phyloP scores from a whole-genome alignment of 30 jellyfish, hydroid and myxozoan species.

The Mastigias papua region DNA sequence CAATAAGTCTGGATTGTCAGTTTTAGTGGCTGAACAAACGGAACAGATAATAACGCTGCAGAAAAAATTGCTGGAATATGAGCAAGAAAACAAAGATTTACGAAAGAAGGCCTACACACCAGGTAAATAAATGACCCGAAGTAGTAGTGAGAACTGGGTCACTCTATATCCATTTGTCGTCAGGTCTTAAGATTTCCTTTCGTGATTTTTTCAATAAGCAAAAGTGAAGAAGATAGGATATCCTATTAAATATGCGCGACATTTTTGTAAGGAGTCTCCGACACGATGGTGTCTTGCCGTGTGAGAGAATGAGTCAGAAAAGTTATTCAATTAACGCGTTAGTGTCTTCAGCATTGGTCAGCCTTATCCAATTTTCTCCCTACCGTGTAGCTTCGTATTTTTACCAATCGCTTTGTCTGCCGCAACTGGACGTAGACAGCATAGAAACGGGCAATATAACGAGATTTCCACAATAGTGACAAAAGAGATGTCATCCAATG shows the following conservation, averaged over 20 bases:
- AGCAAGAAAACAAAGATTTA: slow-evolving; percentile 41
- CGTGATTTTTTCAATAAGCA: not conserved
- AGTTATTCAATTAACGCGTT: not conserved
- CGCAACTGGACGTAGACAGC: not conserved
- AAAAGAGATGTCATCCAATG: not conserved
- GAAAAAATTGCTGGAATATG: slow-evolving; percentile 51
- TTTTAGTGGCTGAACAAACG: slow-evolving; percentile 66
- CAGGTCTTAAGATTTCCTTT: not conserved
- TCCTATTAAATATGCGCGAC: not conserved
- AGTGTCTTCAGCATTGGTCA: not conserved
- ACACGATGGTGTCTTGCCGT: not conserved
- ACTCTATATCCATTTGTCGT: not conserved
- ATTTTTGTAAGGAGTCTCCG: not conserved
- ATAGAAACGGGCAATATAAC: not conserved
- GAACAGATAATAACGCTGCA: slow-evolving; percentile 60
- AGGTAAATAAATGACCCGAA: slow-evolving; percentile 2
- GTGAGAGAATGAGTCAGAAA: not conserved
- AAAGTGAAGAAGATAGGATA: not conserved
- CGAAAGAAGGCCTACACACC: slow-evolving; percentile 17
- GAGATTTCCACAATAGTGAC: too few relatives aligned
- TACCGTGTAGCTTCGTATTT: not conserved
- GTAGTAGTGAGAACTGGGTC: not conserved
- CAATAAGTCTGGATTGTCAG: slow-evolving; percentile 43
- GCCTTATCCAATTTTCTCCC: not conserved
- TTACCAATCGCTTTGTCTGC: not conserved